phyloP scores from a whole-genome alignment of 2,888 invertebrate genomes.

The Polydrusus pterygomalis region DNA sequence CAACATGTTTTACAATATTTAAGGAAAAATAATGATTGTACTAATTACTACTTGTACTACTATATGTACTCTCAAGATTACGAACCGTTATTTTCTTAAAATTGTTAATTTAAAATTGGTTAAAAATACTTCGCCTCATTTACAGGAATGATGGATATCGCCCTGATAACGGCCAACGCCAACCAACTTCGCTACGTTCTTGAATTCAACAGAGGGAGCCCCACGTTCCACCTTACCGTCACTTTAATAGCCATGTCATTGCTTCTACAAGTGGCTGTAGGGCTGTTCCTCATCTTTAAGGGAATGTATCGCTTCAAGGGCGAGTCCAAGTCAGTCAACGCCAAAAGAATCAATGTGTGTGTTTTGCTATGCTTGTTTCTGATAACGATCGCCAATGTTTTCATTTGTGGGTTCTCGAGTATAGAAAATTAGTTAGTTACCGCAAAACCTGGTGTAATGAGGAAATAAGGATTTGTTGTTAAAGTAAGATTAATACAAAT shows the following conservation, averaged over 20 bases:
- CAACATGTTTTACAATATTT: too few species aligned
- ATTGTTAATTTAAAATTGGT: background rate
- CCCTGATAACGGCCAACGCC: conserved; percentile 81
- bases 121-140: conserved; percentile 32
- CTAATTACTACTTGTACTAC: too few species aligned
- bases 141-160: conserved; percentile 82
- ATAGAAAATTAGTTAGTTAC: conserved; percentile 50
- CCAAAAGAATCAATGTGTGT: conserved; percentile 77
- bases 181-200: conserved; percentile 81
- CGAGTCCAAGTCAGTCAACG: conserved; percentile 72
- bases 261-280: conserved; percentile 78
- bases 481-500: background rate
- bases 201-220: conserved; percentile 75
- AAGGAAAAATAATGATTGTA: too few species aligned
- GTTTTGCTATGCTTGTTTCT: conserved; percentile 79
- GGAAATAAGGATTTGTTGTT: background rate
- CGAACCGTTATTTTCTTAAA: too few species aligned
- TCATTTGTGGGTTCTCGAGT: conserved; percentile 79
- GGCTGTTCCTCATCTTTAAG: conserved; percentile 77
- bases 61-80: too few species aligned
- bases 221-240: conserved; percentile 77
- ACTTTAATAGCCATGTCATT: conserved; percentile 77
- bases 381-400: conserved; percentile 81
- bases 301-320: conserved; percentile 75
- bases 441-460: conserved; percentile 31